Conservation (phyloP, 2,113 vertebrate species). For the Zosterops pallidus region DNA sequence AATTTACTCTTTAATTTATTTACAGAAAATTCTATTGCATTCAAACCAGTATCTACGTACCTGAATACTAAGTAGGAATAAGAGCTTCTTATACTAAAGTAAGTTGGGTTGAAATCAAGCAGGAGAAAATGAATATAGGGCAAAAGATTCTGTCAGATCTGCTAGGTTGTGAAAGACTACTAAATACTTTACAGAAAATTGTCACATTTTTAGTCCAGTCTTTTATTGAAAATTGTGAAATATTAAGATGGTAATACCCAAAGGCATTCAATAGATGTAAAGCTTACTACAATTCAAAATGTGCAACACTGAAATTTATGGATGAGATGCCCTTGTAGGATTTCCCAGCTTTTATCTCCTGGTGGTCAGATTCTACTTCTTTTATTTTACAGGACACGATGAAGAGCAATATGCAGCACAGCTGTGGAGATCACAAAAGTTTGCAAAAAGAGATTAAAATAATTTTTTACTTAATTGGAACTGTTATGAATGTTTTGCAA, state of each 20-base stretch:
- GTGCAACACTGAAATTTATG: background rate
- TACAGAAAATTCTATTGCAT: background rate
- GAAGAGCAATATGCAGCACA: background rate
- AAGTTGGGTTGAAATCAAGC: background rate
- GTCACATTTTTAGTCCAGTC: background rate
- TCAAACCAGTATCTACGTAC: background rate
- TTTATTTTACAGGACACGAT: background rate
- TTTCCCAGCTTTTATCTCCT: background rate
- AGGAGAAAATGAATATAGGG: background rate
- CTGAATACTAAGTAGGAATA: background rate
- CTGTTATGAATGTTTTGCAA: background rate
- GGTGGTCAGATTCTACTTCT: background rate
- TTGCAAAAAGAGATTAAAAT: background rate
- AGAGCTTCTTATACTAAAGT: background rate
- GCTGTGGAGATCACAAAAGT: background rate
- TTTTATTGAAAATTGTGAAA: background rate
- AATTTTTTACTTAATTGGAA: background rate
- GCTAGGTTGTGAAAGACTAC: background rate
- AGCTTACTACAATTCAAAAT: background rate
- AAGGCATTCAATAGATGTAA: background rate
- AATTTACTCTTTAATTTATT: background rate
- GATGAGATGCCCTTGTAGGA: background rate
- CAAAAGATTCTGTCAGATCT: background rate
- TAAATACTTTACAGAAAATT: background rate
- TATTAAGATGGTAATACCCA: background rate